phyloP scores from a whole-genome alignment of 2,113 vertebrate species.

The Prionailurus bengalensis region DNA sequence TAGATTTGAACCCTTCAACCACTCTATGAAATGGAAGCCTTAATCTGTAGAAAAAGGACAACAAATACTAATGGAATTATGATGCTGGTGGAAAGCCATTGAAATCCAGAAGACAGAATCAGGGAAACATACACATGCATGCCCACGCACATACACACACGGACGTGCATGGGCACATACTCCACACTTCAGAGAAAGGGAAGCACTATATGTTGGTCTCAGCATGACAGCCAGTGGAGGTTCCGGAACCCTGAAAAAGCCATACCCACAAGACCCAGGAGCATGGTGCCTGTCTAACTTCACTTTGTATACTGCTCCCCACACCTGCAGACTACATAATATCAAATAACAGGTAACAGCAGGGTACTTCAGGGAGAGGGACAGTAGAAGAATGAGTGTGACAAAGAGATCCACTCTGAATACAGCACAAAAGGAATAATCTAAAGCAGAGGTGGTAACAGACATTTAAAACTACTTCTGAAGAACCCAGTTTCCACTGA shows the following conservation, averaged over 20 bases:
- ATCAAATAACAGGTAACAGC: not conserved
- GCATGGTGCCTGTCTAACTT: not conserved
- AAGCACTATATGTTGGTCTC: not conserved
- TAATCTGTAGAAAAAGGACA: not conserved
- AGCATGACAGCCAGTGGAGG: not conserved
- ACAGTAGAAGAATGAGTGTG: not conserved
- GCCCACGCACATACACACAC: too few relatives aligned
- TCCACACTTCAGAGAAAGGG: too few relatives aligned
- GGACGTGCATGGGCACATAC: fast-evolving
- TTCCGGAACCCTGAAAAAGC: not conserved
- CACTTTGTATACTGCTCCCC: not conserved
- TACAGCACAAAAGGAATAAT: not conserved
- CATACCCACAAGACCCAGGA: not conserved
- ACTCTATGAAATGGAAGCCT: not conserved
- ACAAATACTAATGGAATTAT: not conserved
- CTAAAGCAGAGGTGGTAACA: not conserved
- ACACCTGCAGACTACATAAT: not conserved
- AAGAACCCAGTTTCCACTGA: not conserved
- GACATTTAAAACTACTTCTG: not conserved
- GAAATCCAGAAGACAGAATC: not conserved
- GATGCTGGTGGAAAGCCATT: not conserved
- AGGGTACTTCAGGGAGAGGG: not conserved
- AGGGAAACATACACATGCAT: too few relatives aligned
- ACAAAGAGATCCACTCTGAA: not conserved
- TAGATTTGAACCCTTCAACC: not conserved